Evolutionary conservation across 2,888 invertebrate species (phyloP).

Genomic region (Himalopsyche anomala): DNA sequence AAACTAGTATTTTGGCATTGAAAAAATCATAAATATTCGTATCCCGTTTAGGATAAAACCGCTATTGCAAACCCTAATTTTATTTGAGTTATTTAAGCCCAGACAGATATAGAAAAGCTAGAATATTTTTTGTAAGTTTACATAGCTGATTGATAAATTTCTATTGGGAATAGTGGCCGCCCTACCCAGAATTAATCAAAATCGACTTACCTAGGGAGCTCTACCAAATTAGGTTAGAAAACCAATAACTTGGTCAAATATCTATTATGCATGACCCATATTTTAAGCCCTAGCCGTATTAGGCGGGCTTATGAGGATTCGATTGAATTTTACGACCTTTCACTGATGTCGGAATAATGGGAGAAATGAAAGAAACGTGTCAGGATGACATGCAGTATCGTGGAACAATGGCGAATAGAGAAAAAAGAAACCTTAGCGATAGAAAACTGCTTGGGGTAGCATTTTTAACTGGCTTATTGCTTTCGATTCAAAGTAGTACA

Average conservation of each 20-base stretch:
- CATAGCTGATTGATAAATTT: slow-evolving; percentile 22
- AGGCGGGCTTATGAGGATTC: slow-evolving; percentile 16
- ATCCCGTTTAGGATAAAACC: no score
- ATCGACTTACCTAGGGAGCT: not conserved
- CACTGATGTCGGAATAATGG: slow-evolving; percentile 16
- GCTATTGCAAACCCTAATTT: no score
- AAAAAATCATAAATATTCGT: no score
- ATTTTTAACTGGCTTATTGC: slow-evolving; percentile 20
- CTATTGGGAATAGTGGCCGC: not conserved
- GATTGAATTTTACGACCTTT: slow-evolving; percentile 32
- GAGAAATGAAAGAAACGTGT: slow-evolving; percentile 27
- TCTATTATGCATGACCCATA: slow-evolving; percentile 42
- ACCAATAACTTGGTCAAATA: slow-evolving; percentile 42
- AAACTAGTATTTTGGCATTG: no score
- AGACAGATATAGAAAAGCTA: not conserved
- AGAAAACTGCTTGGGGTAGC: slow-evolving; percentile 21
- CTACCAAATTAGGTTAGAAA: slow-evolving; percentile 19
- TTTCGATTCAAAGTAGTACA: not conserved
- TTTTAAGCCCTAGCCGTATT: slow-evolving; percentile 27
- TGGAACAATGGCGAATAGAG: not conserved
- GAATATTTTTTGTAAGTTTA: slow-evolving; percentile 2
- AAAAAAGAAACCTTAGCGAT: slow-evolving; percentile 5
- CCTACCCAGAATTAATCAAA: slow-evolving; percentile 7
- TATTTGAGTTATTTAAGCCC: no score
- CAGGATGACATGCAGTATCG: slow-evolving; percentile 29